A percentile compares a stretch with the other conserved stretches of the same genome.
These are phyloP conservation scores for Limnephilus rhombicus DNA, from an alignment of 2,888 invertebrate genomes.

Conservation along the genomic window DNA sequence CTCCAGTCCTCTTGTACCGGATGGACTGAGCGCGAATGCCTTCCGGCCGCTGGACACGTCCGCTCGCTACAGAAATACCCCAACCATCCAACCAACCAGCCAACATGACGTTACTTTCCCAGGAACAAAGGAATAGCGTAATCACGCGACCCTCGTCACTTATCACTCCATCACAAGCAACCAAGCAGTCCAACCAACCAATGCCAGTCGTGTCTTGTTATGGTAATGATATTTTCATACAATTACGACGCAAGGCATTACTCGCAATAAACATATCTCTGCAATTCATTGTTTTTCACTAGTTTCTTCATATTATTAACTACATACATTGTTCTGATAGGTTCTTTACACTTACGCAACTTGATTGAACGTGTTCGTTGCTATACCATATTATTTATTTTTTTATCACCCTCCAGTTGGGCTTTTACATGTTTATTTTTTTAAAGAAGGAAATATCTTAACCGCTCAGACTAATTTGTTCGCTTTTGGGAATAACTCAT, in stretches of 20 bases:
- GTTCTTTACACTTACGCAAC: too few species aligned
- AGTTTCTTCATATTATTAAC: neutral
- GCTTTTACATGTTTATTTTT: too few species aligned
- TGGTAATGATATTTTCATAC: neutral
- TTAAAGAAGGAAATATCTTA: too few species aligned
- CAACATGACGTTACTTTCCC: slow-evolving; percentile 8
- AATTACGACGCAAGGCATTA: neutral
- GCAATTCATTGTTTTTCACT: neutral
- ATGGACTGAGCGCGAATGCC: slow-evolving; percentile 30
- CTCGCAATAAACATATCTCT: neutral
- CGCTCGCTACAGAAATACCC: slow-evolving; percentile 20
- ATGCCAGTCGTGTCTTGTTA: neutral
- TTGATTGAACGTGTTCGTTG: too few species aligned
- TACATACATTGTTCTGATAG: neutral
- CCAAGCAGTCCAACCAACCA: neutral
- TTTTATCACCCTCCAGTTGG: too few species aligned
- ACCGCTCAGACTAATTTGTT: too few species aligned
- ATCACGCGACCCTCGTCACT: slow-evolving; percentile 19
- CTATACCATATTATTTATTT: too few species aligned
- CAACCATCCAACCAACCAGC: neutral
- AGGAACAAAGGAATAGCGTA: slow-evolving; percentile 13
- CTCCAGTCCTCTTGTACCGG: slow-evolving; percentile 10
- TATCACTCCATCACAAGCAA: neutral
- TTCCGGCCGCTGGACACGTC: slow-evolving; percentile 37
- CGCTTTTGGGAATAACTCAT: too few species aligned